Base-by-base conservation (phyloP, 2,797 vertebrate genomes). In the Acridotheres tristis region DNA sequence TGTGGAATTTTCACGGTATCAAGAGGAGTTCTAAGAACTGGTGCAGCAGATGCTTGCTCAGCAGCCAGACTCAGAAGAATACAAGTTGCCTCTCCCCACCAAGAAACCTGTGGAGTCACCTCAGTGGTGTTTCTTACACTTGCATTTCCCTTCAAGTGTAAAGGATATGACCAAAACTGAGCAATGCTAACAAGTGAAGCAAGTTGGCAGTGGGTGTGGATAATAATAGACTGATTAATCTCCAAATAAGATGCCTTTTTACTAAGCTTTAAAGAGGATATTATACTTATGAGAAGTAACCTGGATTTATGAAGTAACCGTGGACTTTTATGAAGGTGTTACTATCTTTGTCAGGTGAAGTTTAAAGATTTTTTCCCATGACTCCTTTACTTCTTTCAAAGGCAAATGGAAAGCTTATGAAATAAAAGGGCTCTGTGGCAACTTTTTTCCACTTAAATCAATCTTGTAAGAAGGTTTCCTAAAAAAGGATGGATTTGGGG, bases 401-500 rank as follows among this genome's bases (percentile, higher is more conserved):
- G 50, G 59, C 25, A 79, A 15, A 75, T 50, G 54, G 47, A 88
- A 94, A 16, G 29, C 16, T 84, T 63, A 29, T 38, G 40, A 93
- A 94, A 95, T 93, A 93, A 95, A 93, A 75, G 48, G 55, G 45
- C 61, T 87, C 29, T 85, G 32, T 38, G 73, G 48, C 45, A 77
- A 66, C 18, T 30, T 67, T 34, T 76, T 74, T 54, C 45, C 51
- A 85, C 21, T 57, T 51, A 63, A 74, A 30, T 88, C 26, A 59
- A 3, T 88, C 69, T 77, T 76, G 4, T 53, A 54, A 53, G 38
- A 61, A 79, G 16, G 29, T 54, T 67, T 77, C 71, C 19, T 73
- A 48, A 62, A n/a, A 76, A 89, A 45, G 23, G 7, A 40, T 50
- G 32, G 26, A 73, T 57, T 53, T n/a, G 13, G 11, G 10, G 10